Base-by-base conservation (phyloP, 2,888 invertebrate species). In the Hydropsyche betteni region DNA sequence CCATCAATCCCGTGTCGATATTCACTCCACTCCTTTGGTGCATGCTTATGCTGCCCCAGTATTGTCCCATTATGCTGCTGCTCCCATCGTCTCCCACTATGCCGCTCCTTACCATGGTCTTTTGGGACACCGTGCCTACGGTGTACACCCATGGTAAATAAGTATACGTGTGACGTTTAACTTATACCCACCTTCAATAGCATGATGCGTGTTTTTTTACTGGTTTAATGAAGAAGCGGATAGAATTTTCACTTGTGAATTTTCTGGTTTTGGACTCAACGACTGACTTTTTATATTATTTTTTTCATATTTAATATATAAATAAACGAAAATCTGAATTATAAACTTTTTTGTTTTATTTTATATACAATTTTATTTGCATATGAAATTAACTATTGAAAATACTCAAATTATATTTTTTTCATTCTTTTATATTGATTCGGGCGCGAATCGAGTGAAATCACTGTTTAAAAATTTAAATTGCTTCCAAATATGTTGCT, bases 71-170 rank as follows among this genome's bases (percentile, higher is more conserved):
- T 69, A 69, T 24, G 34, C 68, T 34, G 71, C 75, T 16, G 51
- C 74, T 51, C 73, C 72, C 12, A 7, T 53, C 14, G 77, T 82
- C 14, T 80, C 82, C 34, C 78, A 80, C 38, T 81, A 81, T 58
- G 82, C 82, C 24, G 81, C 81, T 58, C 80, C 80, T 86, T 61
- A 75, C 75, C 76, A 75, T 79, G 8, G 79, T 74, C 7, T 75
- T 75, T 64, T 76, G 78, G 55, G 78, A 84, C 79, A 74, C 82
- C 83, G 84, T 79, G 82, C 85, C 8, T 85, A 85, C 81, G 81
- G 85, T 76, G 81, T 85, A 76, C 85, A 85, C 81, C 81, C 84
- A 74, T 86, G 84, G 84, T 86, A 81, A 86, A 80, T 69, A 70
- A 58, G n/a, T 2, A 16, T 8, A 58, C n/a, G 2, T 58, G 36